Evolutionary conservation across 2,797 vertebrate species (phyloP).

Genomic region (Erethizon dorsatum): DNA sequence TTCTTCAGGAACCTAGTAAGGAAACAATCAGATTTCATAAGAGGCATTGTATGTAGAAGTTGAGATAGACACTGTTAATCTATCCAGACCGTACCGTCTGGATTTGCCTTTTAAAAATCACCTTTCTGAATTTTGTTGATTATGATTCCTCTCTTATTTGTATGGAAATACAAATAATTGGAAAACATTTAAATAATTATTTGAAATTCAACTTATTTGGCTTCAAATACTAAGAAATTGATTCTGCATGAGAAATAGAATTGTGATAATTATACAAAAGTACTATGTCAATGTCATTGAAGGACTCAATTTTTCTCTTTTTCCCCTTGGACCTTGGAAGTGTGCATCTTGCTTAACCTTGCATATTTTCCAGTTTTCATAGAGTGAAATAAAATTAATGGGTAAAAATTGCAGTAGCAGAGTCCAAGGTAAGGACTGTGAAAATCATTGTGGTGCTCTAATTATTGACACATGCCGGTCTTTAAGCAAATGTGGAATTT

Average conservation of each 20-base stretch:
- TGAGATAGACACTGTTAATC: background rate
- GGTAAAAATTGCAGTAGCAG: background rate
- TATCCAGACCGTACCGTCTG: background rate
- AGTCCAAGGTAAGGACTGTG: constrained; percentile 49
- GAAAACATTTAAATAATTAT: background rate
- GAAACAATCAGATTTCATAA: background rate
- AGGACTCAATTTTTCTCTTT: background rate
- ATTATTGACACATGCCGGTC: constrained; percentile 22
- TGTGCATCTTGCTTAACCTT: background rate
- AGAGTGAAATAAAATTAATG: constrained; percentile 69
- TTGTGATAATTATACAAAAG: background rate
- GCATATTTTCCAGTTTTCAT: constrained; percentile 70
- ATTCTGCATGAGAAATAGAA: constrained; percentile 33
- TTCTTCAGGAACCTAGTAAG: background rate
- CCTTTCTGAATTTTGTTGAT: background rate
- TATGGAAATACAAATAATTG: background rate
- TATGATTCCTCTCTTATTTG: constrained; percentile 20
- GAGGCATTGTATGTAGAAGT: background rate
- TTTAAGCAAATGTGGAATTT: constrained; percentile 31
- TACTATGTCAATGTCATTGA: constrained; percentile 4
- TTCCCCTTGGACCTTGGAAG: background rate
- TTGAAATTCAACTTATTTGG: background rate
- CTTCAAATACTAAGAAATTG: constrained; percentile 6
- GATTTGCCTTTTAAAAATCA: constrained; percentile 4
- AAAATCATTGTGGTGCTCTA: constrained; percentile 60